These are phyloP conservation scores for Siniperca undulata DNA, from an alignment of 2,797 vertebrate species.

Conservation along the genomic window DNA sequence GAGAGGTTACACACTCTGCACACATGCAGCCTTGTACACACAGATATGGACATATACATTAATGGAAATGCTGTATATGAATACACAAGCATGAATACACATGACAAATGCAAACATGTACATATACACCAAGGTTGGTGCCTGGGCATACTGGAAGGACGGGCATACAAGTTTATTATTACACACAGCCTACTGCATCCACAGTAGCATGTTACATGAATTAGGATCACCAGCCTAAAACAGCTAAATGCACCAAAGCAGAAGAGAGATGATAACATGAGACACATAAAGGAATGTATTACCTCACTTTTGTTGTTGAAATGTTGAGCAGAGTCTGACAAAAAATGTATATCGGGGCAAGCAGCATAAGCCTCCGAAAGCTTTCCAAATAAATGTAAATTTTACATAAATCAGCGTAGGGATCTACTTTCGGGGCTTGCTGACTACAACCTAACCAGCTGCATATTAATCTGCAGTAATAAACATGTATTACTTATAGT, in stretches of 20 bases:
- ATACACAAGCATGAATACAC: slow-evolving; percentile 16
- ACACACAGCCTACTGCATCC: neutral
- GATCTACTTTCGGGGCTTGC: neutral
- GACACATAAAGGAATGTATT: neutral
- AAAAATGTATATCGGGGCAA: too few species aligned
- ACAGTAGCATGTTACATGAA: slow-evolving; percentile 7
- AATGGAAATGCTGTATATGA: slow-evolving; percentile 22
- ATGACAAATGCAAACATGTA: slow-evolving; percentile 20
- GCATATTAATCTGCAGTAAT: neutral
- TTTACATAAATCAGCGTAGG: too few species aligned
- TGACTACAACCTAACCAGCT: neutral
- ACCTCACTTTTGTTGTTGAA: slow-evolving; percentile 1
- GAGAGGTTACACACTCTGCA: slow-evolving; percentile 23
- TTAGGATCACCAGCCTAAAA: neutral
- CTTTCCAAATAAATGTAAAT: too few species aligned
- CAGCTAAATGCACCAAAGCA: neutral
- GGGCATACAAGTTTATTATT: neutral
- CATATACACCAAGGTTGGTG: neutral
- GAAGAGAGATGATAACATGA: neutral
- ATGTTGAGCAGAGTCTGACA: neutral
- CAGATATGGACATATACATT: slow-evolving; percentile 24
- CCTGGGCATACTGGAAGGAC: neutral
- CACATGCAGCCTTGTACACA: slow-evolving; percentile 44
- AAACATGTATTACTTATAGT: neutral
- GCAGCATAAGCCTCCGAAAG: too few species aligned